Percentiles rank a stretch among this genome's conserved stretches.
phyloP scores from a whole-genome alignment of 2,888 invertebrate genomes.

The Luffia ferchaultella region DNA sequence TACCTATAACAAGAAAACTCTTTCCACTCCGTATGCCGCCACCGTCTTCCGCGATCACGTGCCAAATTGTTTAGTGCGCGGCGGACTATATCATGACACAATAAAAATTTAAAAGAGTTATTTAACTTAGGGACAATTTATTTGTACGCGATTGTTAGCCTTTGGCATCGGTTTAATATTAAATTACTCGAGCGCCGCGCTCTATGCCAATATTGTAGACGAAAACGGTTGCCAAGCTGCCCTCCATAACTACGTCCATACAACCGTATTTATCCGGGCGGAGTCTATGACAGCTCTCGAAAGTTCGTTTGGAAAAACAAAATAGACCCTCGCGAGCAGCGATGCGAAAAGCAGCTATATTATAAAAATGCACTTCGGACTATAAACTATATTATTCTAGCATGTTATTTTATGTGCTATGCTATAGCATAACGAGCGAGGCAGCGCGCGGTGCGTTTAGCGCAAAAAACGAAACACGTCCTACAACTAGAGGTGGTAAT shows the following conservation, averaged over 20 bases:
- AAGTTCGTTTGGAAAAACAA: not conserved
- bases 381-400: too few relatives aligned
- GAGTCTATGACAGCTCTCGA: not conserved
- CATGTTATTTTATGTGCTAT: too few relatives aligned
- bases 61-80: too few relatives aligned
- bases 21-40: too few relatives aligned
- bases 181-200: constrained; percentile 32
- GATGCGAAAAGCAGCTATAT: too few relatives aligned
- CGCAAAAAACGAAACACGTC: too few relatives aligned
- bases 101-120: not conserved
- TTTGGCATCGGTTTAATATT: constrained; percentile 58
- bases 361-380: too few relatives aligned
- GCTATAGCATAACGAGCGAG: too few relatives aligned
- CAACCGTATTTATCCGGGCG: not conserved
- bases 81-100: not conserved
- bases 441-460: too few relatives aligned
- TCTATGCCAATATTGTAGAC: constrained; percentile 16
- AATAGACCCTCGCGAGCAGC: too few relatives aligned
- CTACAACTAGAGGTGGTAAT: too few relatives aligned
- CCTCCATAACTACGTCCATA: not conserved
- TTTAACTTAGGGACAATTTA: not conserved
- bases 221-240: not conserved
- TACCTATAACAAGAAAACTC: too few relatives aligned
- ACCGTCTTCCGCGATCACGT: not conserved
- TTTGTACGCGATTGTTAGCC: constrained; percentile 13